Evolutionary conservation across 2,888 invertebrate genomes (phyloP).

Genomic region (Spicauda simplicius): DNA sequence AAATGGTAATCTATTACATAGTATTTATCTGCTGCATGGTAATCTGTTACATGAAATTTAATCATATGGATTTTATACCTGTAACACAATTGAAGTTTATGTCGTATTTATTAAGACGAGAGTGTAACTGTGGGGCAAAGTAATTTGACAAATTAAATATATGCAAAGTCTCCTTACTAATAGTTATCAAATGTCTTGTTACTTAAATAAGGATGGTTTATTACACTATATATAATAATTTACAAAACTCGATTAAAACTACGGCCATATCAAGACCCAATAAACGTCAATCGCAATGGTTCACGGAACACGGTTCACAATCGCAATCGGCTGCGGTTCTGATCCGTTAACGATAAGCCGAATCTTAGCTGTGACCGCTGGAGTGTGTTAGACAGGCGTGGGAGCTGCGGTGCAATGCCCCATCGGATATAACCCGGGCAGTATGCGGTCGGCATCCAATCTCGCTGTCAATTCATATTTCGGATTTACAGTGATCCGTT

Average conservation of each 20-base stretch:
- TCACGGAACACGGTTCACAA: slow-evolving; percentile 6
- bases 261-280: slow-evolving; percentile 55
- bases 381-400: slow-evolving; percentile 53
- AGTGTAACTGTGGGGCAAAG: too few relatives aligned
- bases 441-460: slow-evolving; percentile 47
- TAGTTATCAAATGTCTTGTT: too few relatives aligned
- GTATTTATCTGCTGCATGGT: not conserved
- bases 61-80: too few relatives aligned
- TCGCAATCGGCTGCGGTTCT: slow-evolving; percentile 22
- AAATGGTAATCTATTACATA: too few relatives aligned
- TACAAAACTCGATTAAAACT: slow-evolving; percentile 71
- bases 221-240: slow-evolving; percentile 53
- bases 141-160: too few relatives aligned
- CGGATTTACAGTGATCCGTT: slow-evolving; percentile 40
- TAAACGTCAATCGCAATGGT: slow-evolving; percentile 35
- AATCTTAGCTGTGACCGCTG: slow-evolving; percentile 51
- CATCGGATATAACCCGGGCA: slow-evolving; percentile 47
- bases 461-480: slow-evolving; percentile 46
- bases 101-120: too few relatives aligned
- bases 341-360: slow-evolving; percentile 43
- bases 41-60: not conserved
- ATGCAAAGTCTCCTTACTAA: too few relatives aligned
- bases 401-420: slow-evolving; percentile 51
- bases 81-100: too few relatives aligned
- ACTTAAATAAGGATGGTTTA: too few relatives aligned